Evolutionary conservation across 35 echinoderm and acorn worm species (phyloP).

Genomic region (Hemicentrotus pulcherrimus): DNA sequence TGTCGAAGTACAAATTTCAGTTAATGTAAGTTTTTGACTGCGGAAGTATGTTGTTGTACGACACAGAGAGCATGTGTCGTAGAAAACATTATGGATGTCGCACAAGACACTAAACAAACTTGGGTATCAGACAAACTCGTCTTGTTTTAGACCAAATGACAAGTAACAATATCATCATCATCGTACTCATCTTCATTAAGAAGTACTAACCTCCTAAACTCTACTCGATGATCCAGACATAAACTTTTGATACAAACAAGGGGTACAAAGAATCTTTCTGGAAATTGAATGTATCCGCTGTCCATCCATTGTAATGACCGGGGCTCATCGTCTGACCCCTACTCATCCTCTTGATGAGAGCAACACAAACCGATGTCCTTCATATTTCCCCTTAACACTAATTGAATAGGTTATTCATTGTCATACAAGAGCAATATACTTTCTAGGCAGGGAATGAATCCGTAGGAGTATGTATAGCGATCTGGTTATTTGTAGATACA

Average conservation of each 20-base stretch:
- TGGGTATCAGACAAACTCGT: neutral
- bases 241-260: neutral
- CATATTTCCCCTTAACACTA: neutral
- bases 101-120: too few species aligned
- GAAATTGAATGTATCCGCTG: conserved; percentile 4
- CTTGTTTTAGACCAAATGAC: neutral
- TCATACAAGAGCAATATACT: neutral
- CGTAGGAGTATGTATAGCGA: neutral
- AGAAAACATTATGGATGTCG: too few species aligned
- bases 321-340: neutral
- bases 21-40: too few species aligned
- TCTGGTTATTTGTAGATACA: neutral
- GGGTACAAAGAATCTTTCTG: neutral
- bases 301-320: neutral
- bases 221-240: neutral
- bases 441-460: neutral
- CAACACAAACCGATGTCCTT: neutral
- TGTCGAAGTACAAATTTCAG: too few species aligned
- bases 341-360: neutral
- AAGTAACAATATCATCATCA: neutral
- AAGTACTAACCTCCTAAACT: neutral
- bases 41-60: too few species aligned
- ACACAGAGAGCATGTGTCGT: too few species aligned
- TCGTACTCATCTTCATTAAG: neutral
- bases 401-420: conserved; percentile 7